Base-by-base conservation (phyloP, 92 coral and sea anemone genomes). In the Paramuricea clavata region DNA sequence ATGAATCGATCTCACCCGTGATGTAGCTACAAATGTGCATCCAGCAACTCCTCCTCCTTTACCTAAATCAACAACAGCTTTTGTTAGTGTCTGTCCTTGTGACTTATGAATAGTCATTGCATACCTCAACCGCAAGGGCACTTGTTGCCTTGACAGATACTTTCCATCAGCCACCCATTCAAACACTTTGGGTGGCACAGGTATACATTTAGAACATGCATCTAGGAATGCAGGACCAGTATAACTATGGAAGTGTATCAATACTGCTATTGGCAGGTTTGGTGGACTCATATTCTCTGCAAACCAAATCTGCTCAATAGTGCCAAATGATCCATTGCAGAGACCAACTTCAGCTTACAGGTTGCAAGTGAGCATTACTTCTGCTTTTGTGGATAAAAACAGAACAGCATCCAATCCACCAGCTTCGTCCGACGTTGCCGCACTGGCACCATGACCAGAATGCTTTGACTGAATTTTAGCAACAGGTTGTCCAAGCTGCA, bases 341-440 rank as follows among this genome's bases (percentile, higher is more conserved):
- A 83, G 31, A 60, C 87, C 80, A 47, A 52, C 87, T 49, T 83
- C 87, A 34, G 60, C 31, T 78, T 78, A 82, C 1, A 69, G 68
- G 67, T 82, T 69, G 12, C 42, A 22, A 8, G 79, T 82, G 7
- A 67, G 68, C 69, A 65, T 67, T 5, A 82, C 78, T 22, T 49
- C 79, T 15, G 87, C 87, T 26, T 22, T 59, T 8, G 36, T 33
- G 0, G 33, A 25, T 19, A 76, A 32, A 23, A 76, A 76, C 11
- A 76, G 41, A 2, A 76, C 81, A 43, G 81, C 39, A 1, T 76
- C 64, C 26, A 76, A 52, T 5, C 81, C 81, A 5, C 81, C 65
- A 23, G 65, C 81, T 23, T 49, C 81, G 47, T 76, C 81, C 1
- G 41, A 27, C 43, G 62, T 76, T 13, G 65, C 81, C 21, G 81